Conservation (phyloP, 2,888 invertebrate genomes). For the Latheticus oryzae region DNA sequence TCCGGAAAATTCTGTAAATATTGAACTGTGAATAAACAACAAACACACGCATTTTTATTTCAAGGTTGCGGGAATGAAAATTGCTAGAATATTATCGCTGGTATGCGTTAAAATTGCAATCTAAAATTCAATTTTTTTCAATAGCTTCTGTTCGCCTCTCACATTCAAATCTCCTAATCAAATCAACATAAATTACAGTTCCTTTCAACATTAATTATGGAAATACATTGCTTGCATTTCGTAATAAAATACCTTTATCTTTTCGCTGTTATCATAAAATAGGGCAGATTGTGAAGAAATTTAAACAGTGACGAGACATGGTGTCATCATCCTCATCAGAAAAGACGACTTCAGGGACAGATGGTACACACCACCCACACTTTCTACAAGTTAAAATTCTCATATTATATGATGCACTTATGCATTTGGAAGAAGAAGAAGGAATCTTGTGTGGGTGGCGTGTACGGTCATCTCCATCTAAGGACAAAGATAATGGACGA, state of each 20-base stretch:
- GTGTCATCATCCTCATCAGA: slow-evolving; percentile 14
- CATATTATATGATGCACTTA: slow-evolving; percentile 14
- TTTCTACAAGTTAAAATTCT: slow-evolving; percentile 1
- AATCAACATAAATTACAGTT: slow-evolving; percentile 9
- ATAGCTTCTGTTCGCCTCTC: no score
- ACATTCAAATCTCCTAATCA: no score
- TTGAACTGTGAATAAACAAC: no score
- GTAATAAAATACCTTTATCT: slow-evolving; percentile 4
- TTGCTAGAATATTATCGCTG: no score
- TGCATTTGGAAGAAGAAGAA: slow-evolving; percentile 3
- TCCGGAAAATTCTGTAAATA: no score
- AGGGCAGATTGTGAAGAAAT: no score
- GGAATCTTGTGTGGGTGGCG: slow-evolving; percentile 13
- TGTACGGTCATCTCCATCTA: slow-evolving; percentile 9
- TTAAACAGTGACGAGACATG: slow-evolving; percentile 16
- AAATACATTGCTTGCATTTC: slow-evolving; percentile 1
- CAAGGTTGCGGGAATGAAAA: slow-evolving; percentile 7
- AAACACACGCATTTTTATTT: neutral
- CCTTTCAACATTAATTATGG: slow-evolving; percentile 9
- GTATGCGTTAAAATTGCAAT: no score
- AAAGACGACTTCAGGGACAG: slow-evolving; percentile 17
- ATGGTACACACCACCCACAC: slow-evolving; percentile 25
- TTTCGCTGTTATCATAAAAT: no score
- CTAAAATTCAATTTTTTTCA: no score
- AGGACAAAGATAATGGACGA: slow-evolving; percentile 5